Evolutionary conservation across 2,797 vertebrate genomes (phyloP), one percentile per base, ranked within the genome.

Genomic region (Neosilurus hyrtlii): DNA sequence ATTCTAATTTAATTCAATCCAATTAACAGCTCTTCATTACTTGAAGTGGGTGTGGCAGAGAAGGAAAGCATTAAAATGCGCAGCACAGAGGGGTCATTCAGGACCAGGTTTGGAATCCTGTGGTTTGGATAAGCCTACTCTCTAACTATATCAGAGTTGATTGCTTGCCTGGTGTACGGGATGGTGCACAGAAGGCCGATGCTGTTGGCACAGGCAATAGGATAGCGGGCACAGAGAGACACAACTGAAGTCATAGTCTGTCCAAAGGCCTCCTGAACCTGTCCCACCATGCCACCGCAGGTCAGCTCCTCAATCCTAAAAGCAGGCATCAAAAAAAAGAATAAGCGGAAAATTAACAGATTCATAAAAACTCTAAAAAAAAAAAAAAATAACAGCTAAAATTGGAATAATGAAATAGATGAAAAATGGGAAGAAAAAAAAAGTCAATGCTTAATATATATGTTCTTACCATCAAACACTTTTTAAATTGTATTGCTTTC

Each of bases 221-320:
- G 97, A 90, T 99, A 99, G 57, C 97, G 96, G 72, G 98, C 96
- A 86, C 98, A 99, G 26, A 99, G 90, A 5, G 97, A 98, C 83
- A 99, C 98, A 30, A 99, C 97, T 0, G 98, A 99, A 0, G 97
- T 99, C 98, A 99, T 99, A 0, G 97, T 99, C 91, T 99, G 97
- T 30, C 98, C 98, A 51, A 99, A 99, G 68, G 98, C 97, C 88
- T 99, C 98, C 89, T 99, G 98, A 57, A 98, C 98, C 88, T 98
- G 97, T 87, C 99, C 97, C n/a, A 99, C 98, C 97, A 99, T 99
- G 68, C 98, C 97, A 0, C 98, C 98, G 77, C 98, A 99, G 0
- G 97, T 99, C 49, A 99, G 93, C 88, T 99, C 97, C 89, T 98
- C 97, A 65, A 98, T 99, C 90, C 98, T 99, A 89, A 43, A 86